phyloP scores from a whole-genome alignment of 2,113 vertebrate genomes.

The Nymphicus hollandicus region DNA sequence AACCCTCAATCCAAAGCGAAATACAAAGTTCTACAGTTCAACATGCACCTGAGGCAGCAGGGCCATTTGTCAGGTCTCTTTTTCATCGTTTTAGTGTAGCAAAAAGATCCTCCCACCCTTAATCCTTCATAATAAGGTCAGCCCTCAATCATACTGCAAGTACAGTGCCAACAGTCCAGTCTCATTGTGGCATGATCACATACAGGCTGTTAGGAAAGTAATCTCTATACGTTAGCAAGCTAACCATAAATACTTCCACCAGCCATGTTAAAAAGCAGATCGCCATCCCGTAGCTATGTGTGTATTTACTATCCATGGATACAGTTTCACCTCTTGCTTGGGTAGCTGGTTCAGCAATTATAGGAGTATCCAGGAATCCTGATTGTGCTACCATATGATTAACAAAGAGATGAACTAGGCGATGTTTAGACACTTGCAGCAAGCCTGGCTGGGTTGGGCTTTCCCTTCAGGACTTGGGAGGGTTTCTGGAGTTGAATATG shows the following conservation, averaged over 20 bases:
- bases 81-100: background rate
- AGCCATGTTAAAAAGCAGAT: background rate
- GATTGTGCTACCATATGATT: background rate
- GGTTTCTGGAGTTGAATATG: background rate
- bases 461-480: background rate
- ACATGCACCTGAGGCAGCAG: background rate
- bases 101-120: background rate
- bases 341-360: background rate
- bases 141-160: background rate
- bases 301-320: background rate
- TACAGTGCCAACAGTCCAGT: background rate
- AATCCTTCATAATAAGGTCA: background rate
- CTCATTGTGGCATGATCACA: background rate
- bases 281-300: fast-evolving
- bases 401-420: background rate
- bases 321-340: background rate
- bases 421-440: background rate
- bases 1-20: background rate
- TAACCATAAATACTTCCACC: background rate
- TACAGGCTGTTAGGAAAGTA: background rate
- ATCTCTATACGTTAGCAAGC: background rate
- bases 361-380: background rate
- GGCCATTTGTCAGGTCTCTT: background rate
- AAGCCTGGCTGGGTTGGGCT: background rate
- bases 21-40: background rate